These are phyloP conservation scores for Parnassius glacialis DNA, from an alignment of 2,888 invertebrate species.

Conservation along the genomic window DNA sequence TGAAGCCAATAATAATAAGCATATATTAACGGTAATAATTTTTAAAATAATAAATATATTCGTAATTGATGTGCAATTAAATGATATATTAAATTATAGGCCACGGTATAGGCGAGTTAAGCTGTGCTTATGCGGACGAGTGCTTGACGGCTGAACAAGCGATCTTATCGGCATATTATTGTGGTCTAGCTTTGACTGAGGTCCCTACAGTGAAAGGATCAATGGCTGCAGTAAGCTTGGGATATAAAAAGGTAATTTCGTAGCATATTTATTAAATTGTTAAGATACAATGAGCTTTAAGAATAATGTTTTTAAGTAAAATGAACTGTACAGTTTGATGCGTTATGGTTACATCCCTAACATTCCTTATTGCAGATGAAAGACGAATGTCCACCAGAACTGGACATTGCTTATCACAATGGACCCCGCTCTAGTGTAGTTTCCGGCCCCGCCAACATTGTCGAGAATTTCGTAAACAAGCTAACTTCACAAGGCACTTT, in stretches of 20 bases:
- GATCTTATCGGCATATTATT: slow-evolving; percentile 86
- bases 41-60: too few species aligned
- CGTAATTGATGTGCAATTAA: too few species aligned
- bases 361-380: not conserved
- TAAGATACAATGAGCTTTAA: too few species aligned
- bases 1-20: too few species aligned
- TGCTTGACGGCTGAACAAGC: slow-evolving; percentile 89
- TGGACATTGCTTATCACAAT: not conserved
- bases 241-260: slow-evolving; percentile 30
- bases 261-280: too few species aligned
- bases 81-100: slow-evolving; percentile 22
- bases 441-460: not conserved
- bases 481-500: not conserved
- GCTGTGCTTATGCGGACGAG: slow-evolving; percentile 93
- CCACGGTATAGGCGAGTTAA: slow-evolving; percentile 86
- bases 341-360: not conserved
- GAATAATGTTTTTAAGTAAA: too few species aligned
- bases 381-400: not conserved
- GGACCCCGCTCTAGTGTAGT: not conserved
- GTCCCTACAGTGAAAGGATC: slow-evolving; percentile 82
- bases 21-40: too few species aligned
- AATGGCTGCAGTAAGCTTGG: slow-evolving; percentile 88
- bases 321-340: too few species aligned
- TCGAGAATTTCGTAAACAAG: not conserved
- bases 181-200: slow-evolving; percentile 84